Evolutionary conservation across 2,888 invertebrate genomes (phyloP).

Genomic region (Drosophila incognita): DNA sequence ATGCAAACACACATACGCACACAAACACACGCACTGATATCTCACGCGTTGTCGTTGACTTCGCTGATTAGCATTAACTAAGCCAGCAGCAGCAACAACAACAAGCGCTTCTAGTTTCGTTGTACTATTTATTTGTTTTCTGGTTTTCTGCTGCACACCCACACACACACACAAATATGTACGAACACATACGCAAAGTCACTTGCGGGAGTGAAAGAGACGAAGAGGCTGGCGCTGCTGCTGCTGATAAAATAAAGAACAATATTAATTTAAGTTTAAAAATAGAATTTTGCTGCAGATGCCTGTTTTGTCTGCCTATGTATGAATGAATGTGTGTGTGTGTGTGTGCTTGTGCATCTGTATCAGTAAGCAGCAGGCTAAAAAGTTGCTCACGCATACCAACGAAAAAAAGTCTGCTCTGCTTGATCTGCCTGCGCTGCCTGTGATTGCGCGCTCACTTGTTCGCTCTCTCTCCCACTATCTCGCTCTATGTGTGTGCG

Average conservation of each 20-base stretch:
- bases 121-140: conserved; percentile 75
- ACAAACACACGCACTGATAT: conserved; percentile 48
- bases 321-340: conserved; percentile 28
- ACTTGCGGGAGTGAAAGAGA: conserved; percentile 26
- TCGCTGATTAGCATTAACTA: conserved; percentile 72
- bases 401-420: conserved; percentile 32
- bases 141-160: conserved; percentile 62
- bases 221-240: conserved; percentile 56
- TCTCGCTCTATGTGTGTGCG: conserved; percentile 34
- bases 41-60: conserved; percentile 67
- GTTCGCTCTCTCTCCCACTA: conserved; percentile 15
- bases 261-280: conserved; percentile 83
- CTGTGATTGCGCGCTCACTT: conserved; percentile 61
- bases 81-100: conserved; percentile 41
- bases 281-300: conserved; percentile 80
- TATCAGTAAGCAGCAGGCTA: conserved; percentile 40
- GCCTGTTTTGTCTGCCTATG: conserved; percentile 62
- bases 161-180: conserved; percentile 25
- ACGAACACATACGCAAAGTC: conserved; percentile 13
- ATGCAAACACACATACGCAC: conserved; percentile 13
- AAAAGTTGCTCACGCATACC: conserved; percentile 62
- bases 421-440: conserved; percentile 55
- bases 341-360: conserved; percentile 23
- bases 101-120: conserved; percentile 64
- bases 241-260: conserved; percentile 83